Percentiles rank a stretch among this genome's conserved stretches.
Conservation (phyloP, 2,113 vertebrate species). For the Eolophus roseicapilla region DNA sequence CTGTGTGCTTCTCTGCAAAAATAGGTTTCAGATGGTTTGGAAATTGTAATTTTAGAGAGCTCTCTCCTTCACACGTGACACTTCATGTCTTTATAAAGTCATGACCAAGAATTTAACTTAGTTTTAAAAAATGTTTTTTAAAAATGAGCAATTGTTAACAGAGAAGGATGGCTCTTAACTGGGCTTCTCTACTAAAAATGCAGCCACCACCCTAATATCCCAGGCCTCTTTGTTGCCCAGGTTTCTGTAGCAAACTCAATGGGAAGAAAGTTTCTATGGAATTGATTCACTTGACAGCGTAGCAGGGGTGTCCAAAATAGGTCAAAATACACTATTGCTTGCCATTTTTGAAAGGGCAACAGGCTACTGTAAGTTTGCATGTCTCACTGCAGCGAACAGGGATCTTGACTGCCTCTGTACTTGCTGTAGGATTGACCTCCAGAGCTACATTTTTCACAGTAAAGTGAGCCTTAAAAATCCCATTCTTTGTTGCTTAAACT, state of each 20-base stretch:
- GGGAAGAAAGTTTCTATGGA: neutral
- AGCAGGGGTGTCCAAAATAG: neutral
- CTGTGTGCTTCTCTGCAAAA: neutral
- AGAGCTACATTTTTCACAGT: neutral
- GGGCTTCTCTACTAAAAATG: neutral
- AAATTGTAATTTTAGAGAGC: neutral
- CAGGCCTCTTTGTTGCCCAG: neutral
- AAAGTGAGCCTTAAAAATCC: neutral
- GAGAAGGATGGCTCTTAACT: neutral
- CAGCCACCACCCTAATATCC: neutral
- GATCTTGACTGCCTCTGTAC: neutral
- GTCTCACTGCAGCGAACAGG: fast-evolving
- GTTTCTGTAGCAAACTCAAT: neutral
- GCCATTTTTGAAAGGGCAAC: neutral
- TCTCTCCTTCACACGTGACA: neutral
- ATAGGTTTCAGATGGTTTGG: neutral
- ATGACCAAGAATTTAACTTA: neutral
- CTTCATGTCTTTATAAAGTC: neutral
- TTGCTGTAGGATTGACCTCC: neutral
- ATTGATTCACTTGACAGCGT: neutral
- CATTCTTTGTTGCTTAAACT: neutral
- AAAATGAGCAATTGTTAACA: neutral
- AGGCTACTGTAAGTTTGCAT: neutral
- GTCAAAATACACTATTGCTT: neutral
- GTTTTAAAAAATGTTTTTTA: neutral